Evolutionary conservation across 1,140 invertebrate genomes (phyloP), one percentile per base, ranked within the genome.

Genomic region (Zaprionus nigranus): DNA sequence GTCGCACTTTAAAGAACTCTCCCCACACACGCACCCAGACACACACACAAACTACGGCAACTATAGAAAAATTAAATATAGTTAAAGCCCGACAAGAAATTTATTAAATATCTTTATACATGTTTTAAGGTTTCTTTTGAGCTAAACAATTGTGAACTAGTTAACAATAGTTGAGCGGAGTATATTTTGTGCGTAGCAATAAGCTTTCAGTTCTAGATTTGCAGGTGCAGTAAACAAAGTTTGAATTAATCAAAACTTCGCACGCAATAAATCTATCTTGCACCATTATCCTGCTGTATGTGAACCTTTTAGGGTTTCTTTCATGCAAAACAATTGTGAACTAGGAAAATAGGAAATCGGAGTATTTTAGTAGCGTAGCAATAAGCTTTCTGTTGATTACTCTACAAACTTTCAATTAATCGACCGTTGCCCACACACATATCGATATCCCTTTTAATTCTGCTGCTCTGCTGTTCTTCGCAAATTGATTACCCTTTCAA

Each of bases 401-500:
- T 9, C n/a, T 46, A 11, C 6, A n/a, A 46, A n/a, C n/a, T 5
- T 9, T 38, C 13, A 38, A n/a, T 17, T 17, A 7, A 43, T n/a
- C 6, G 40, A 43, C n/a, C 9, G 38, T 5, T 5, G 4, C 38
- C 1, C n/a, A 17, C 11, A n/a, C n/a, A 17, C 20, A 5, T 12
- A 49, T 51, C 46, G 46, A 51, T 24, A 51, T 51, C 3, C 1
- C 20, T 49, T 4, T 49, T 49, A 7, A 9, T 20, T 51, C 15
- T 3, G 46, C 17, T 17, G 9, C 46, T 3, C 11, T 20, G 11
- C 9, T 13, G 22, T 24, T 20, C 9, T 22, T 49, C 46, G 20
- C 46, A 20, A 26, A 24, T 61, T 56, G 26, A 38, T 46, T 51
- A 20, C 46, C 43, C 28, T 24, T 58, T 34, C 46, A 46, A 53